phyloP scores from a whole-genome alignment of 2,113 vertebrate species.

The Myrmecophaga tridactyla region DNA sequence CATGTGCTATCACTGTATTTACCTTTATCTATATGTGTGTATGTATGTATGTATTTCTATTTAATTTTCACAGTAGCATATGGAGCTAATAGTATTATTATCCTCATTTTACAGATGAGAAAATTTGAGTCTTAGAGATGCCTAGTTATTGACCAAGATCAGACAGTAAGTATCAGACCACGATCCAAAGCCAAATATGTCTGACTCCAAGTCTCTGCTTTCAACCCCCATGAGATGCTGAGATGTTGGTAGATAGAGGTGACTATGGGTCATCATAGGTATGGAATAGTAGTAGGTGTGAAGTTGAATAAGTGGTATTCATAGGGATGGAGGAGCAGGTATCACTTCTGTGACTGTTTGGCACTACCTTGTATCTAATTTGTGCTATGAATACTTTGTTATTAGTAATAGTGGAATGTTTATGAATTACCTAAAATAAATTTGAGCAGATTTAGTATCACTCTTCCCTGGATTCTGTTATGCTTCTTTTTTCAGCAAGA shows the following conservation, averaged over 20 bases:
- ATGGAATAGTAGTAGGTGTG: background rate
- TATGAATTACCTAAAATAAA: background rate
- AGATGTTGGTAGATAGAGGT: background rate
- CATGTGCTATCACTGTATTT: no score
- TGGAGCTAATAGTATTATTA: background rate
- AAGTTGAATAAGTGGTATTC: background rate
- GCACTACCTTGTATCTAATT: background rate
- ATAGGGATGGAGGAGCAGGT: background rate
- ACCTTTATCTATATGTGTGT: no score
- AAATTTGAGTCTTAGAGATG: background rate
- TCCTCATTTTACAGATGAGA: no score
- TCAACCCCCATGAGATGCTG: background rate
- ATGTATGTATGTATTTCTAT: no score
- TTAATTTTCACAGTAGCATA: background rate
- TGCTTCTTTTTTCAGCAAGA: background rate
- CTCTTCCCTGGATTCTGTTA: background rate
- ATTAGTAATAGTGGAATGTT: background rate
- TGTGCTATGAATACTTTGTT: background rate
- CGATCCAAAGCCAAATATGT: background rate
- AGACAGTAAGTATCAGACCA: background rate
- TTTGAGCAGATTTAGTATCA: no score
- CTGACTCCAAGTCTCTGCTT: background rate
- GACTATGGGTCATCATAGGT: background rate
- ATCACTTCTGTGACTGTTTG: background rate
- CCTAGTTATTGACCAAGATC: background rate